Evolutionary conservation across 2,113 vertebrate genomes (phyloP), one percentile per base, ranked within the genome.

Genomic region (Bambusicola thoracicus): DNA sequence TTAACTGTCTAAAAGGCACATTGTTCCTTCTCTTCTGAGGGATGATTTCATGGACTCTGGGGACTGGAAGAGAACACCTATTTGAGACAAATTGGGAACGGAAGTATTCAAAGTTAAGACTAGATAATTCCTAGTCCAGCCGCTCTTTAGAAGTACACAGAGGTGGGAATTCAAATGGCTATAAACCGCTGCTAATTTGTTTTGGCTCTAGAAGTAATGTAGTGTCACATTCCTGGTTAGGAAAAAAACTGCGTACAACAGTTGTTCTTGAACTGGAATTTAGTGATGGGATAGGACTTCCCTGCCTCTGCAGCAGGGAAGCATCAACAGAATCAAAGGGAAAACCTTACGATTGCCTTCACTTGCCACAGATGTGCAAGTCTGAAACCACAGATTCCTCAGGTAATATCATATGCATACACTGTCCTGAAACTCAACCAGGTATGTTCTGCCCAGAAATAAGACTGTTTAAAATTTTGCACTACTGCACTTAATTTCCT

Each of bases 331-430:
- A 53, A 68, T 29, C 19, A 68, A 46, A 11, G 14, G 38, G 4
- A 34, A 87, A 72, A 62, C 8, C 13, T 6, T 63, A 13, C 12
- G 38, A 7, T 41, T 81, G 8, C 11, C 29, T 59, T 63, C 56
- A 72, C 4, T 15, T 61, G 34, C 61, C 55, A 13, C 12, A 41
- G 17, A n/a, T 13, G 15, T 69, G 38, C 51, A 73, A 0, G 24
- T 74, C 34, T 36, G 66, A 38, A 94, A 59, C 29, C 22, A 34
- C 17, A 4, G 15, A 38, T 20, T 63, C 19, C 62, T 87, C 66
- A 9, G 67, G n/a, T 36, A 14, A 53, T 34, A 32, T 12, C 12
- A 7, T 0, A 0, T 58, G 10, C 8, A 55, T 14, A 13, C 6
- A 3, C 8, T 30, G 18, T 68, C 41, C 20, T 5, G 0, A 21